Evolutionary conservation across 1,140 invertebrate species (phyloP).

Genomic region (Nasonia vitripennis): DNA sequence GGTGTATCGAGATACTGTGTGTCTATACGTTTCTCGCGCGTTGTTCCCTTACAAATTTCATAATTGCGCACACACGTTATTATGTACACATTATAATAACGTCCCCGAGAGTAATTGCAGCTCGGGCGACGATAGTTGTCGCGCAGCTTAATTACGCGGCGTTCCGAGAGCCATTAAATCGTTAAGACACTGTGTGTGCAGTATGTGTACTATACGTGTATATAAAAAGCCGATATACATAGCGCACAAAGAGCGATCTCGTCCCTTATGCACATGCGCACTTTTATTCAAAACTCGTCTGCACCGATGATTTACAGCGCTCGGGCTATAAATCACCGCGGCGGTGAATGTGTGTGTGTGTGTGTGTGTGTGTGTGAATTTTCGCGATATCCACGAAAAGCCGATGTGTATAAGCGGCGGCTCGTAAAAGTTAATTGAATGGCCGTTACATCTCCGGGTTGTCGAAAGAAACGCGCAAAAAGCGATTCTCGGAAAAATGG

Average conservation of each 20-base stretch:
- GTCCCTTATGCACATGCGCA: neutral
- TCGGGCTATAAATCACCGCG: neutral
- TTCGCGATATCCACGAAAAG: conserved; percentile 9
- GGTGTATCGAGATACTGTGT: neutral
- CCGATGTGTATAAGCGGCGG: neutral
- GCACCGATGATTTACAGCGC: conserved; percentile 8
- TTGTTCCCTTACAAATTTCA: neutral
- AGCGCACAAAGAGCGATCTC: neutral
- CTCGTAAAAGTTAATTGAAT: conserved; percentile 32
- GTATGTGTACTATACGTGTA: neutral
- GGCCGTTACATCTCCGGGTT: neutral
- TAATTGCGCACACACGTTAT: neutral
- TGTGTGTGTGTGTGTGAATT: neutral
- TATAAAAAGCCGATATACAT: neutral
- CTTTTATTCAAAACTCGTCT: conserved; percentile 8
- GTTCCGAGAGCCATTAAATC: neutral
- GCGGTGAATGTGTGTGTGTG: neutral
- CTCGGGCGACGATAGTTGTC: neutral
- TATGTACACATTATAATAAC: neutral
- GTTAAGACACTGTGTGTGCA: neutral
- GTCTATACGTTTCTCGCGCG: neutral
- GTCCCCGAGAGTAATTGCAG: neutral
- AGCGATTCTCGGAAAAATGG: neutral
- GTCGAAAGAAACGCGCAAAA: neutral
- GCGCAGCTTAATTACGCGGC: neutral